Conservation (phyloP, 2,797 vertebrate species). For the Enoplosus armatus region DNA sequence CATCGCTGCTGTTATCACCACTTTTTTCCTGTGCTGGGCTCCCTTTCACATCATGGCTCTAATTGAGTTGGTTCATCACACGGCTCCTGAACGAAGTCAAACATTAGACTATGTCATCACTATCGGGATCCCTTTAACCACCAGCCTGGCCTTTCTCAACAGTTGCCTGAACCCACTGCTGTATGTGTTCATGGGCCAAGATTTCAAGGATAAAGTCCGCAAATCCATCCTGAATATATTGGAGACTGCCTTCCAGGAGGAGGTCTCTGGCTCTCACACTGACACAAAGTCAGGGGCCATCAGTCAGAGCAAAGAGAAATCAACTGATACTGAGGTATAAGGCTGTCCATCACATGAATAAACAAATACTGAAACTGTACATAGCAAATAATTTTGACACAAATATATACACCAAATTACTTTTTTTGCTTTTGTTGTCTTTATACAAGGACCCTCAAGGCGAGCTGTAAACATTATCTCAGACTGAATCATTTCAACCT, state of each 20-base stretch:
- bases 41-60: slow-evolving; percentile 89
- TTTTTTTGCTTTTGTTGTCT: background rate
- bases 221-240: slow-evolving; percentile 84
- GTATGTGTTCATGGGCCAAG: slow-evolving; percentile 87
- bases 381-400: slow-evolving; percentile 2
- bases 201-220: slow-evolving; percentile 84
- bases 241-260: slow-evolving; percentile 86
- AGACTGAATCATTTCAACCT: background rate
- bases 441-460: background rate
- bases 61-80: slow-evolving; percentile 82
- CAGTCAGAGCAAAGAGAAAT: slow-evolving; percentile 80
- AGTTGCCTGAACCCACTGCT: slow-evolving; percentile 87
- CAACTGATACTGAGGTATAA: slow-evolving; percentile 79
- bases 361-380: slow-evolving; percentile 29
- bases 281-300: slow-evolving; percentile 77
- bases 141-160: slow-evolving; percentile 84
- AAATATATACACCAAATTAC: slow-evolving; percentile 36
- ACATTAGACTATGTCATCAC: slow-evolving; percentile 61
- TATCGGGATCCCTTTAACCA: slow-evolving; percentile 80
- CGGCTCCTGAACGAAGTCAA: slow-evolving; percentile 41
- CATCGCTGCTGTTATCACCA: slow-evolving; percentile 88
- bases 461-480: background rate
- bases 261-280: slow-evolving; percentile 79
- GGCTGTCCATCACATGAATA: background rate
- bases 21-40: slow-evolving; percentile 92